phyloP scores from a whole-genome alignment of 2,797 vertebrate species.

The Protonibea diacanthus region DNA sequence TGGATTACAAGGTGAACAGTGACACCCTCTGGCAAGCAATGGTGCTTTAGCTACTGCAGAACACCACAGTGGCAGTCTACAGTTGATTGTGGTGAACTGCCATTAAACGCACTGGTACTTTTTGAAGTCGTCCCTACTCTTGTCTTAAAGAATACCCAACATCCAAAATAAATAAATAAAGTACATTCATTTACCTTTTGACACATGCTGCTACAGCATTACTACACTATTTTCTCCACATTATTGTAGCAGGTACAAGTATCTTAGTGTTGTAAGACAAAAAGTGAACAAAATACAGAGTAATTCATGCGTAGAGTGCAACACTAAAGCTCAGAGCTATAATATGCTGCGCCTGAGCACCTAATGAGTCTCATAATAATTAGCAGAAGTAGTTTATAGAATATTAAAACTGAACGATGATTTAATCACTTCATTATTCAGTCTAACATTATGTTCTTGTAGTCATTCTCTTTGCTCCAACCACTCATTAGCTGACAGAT shows the following conservation, averaged over 20 bases:
- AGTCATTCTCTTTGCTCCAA: not conserved
- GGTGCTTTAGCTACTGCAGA: constrained; percentile 4
- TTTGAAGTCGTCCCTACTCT: not conserved
- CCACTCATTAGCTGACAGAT: not conserved
- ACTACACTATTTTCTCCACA: not conserved
- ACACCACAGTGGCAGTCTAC: not conserved
- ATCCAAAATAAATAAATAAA: not conserved
- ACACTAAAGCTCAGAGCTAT: not conserved
- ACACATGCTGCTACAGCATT: too few species aligned
- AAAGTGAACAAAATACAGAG: not conserved
- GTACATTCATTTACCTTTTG: too few species aligned
- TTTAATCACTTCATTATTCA: constrained; percentile 6
- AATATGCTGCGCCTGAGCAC: not conserved
- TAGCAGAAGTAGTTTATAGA: not conserved
- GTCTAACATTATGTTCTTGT: not conserved
- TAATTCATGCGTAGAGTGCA: not conserved
- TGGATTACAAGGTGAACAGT: constrained; percentile 58
- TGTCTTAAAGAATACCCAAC: not conserved
- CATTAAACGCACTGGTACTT: not conserved
- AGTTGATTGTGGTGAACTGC: not conserved
- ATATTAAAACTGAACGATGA: constrained; percentile 1
- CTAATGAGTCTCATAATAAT: not conserved
- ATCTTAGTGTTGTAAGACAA: not conserved
- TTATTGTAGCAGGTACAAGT: not conserved
- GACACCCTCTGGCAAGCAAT: constrained; percentile 73